These are phyloP conservation scores for Leptopilina syphax DNA, from an alignment of 2,888 invertebrate genomes.

Conservation along the genomic window DNA sequence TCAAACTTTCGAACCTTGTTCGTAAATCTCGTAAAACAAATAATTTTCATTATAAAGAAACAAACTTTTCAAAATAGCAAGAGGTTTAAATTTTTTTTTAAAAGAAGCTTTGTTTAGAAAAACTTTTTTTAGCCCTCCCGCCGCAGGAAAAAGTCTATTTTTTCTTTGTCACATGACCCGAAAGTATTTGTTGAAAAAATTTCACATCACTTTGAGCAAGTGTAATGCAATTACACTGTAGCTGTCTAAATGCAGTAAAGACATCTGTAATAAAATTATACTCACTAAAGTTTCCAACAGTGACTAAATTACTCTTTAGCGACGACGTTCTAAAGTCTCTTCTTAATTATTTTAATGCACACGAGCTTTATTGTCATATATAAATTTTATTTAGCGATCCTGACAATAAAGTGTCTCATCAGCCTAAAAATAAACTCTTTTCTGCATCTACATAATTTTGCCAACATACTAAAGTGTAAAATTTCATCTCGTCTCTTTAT, in stretches of 20 bases:
- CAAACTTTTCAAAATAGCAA: too few relatives aligned
- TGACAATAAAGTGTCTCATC: constrained; percentile 28
- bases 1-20: too few relatives aligned
- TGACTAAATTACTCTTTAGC: constrained; percentile 23
- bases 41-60: too few relatives aligned
- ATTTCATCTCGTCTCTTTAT: too few relatives aligned
- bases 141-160: too few relatives aligned
- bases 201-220: constrained; percentile 2
- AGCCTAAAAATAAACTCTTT: neutral
- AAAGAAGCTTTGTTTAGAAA: too few relatives aligned
- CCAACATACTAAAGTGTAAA: too few relatives aligned
- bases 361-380: constrained; percentile 32
- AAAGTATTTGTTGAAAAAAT: neutral
- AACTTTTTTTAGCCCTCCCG: too few relatives aligned
- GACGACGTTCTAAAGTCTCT: constrained; percentile 20
- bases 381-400: constrained; percentile 19
- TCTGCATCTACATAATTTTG: neutral
- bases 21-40: too few relatives aligned
- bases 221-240: neutral
- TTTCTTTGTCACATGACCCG: neutral
- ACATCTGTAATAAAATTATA: constrained; percentile 19
- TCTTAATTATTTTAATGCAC: constrained; percentile 40
- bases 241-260: constrained; percentile 27
- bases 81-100: too few relatives aligned
- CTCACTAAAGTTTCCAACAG: constrained; percentile 28